Evolutionary conservation across 2,797 vertebrate genomes (phyloP).

Genomic region (Parauchenoglanis ngamensis): DNA sequence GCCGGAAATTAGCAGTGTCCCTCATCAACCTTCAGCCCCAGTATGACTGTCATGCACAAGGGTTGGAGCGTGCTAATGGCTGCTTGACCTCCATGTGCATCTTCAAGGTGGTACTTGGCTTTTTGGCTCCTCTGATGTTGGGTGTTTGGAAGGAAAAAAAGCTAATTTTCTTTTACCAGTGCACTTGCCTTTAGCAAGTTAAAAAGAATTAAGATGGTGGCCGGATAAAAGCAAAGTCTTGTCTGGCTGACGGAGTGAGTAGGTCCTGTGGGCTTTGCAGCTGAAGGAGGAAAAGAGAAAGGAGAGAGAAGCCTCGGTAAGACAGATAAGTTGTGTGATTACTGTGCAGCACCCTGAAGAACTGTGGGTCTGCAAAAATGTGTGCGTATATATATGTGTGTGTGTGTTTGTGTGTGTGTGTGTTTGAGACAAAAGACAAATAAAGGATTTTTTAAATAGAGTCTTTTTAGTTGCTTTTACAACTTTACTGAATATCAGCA

Average conservation of each 20-base stretch:
- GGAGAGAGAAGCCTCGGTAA: constrained; percentile 9
- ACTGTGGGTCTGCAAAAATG: not conserved
- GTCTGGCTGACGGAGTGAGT: constrained; percentile 41
- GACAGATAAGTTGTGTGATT: constrained; percentile 12
- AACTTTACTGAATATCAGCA: not conserved
- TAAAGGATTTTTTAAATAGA: not conserved
- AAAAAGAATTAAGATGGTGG: constrained; percentile 53
- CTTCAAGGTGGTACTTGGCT: constrained; percentile 45
- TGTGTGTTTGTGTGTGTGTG: not conserved
- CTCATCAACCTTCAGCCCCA: constrained; percentile 57
- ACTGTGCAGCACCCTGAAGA: not conserved
- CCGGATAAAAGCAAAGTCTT: constrained; percentile 51
- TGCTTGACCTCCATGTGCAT: constrained; percentile 48
- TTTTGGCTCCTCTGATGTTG: constrained; percentile 26
- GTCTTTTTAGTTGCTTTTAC: not conserved
- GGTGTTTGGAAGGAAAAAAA: not conserved
- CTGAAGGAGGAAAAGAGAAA: constrained; percentile 6
- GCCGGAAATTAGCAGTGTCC: constrained; percentile 54
- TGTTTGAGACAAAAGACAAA: not conserved
- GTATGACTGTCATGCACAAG: constrained; percentile 40
- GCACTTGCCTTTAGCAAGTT: constrained; percentile 44
- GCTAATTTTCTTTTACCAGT: constrained; percentile 19
- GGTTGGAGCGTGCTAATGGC: constrained; percentile 40
- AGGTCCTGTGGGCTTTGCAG: constrained; percentile 31
- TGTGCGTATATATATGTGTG: not conserved